A percentile compares a stretch with the other conserved stretches of the same genome.
These are phyloP conservation scores for Clanis bilineata DNA, from an alignment of 2,888 invertebrate genomes.

Conservation along the genomic window DNA sequence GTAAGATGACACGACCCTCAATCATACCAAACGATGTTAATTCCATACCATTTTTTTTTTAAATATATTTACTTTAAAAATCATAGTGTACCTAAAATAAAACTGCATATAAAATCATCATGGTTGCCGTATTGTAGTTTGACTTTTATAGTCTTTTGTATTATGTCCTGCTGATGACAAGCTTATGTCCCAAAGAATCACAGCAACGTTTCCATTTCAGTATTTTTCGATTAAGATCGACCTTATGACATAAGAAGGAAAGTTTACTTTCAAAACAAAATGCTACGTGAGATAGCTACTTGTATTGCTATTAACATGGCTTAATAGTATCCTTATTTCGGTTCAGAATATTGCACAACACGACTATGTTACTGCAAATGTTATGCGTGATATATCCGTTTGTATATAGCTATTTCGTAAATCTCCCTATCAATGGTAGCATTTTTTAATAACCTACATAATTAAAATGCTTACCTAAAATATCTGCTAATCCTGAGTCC, in stretches of 20 bases:
- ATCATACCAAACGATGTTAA: neutral
- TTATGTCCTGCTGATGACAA: too few relatives aligned
- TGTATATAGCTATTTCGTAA: neutral
- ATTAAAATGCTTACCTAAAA: slow-evolving; percentile 78
- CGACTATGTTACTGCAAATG: neutral
- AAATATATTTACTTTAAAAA: too few relatives aligned
- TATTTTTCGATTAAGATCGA: neutral
- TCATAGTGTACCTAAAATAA: too few relatives aligned
- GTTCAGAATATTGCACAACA: neutral
- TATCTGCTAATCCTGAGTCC: slow-evolving; percentile 90
- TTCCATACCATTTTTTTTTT: too few relatives aligned
- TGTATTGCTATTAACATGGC: neutral
- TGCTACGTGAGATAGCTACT: slow-evolving; percentile 2
- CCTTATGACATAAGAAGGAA: neutral
- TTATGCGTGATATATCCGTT: slow-evolving; percentile 4
- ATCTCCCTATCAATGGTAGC: too few relatives aligned
- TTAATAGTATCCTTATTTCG: neutral
- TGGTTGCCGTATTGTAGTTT: neutral
- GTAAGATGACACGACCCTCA: neutral
- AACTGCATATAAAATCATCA: too few relatives aligned
- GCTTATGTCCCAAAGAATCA: too few relatives aligned
- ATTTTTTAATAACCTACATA: neutral
- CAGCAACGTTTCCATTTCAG: too few relatives aligned
- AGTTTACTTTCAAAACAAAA: slow-evolving; percentile 1
- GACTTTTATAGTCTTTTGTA: too few relatives aligned